Conservation (phyloP, 2,797 vertebrate genomes). For the Rhinichthys osculus region DNA sequence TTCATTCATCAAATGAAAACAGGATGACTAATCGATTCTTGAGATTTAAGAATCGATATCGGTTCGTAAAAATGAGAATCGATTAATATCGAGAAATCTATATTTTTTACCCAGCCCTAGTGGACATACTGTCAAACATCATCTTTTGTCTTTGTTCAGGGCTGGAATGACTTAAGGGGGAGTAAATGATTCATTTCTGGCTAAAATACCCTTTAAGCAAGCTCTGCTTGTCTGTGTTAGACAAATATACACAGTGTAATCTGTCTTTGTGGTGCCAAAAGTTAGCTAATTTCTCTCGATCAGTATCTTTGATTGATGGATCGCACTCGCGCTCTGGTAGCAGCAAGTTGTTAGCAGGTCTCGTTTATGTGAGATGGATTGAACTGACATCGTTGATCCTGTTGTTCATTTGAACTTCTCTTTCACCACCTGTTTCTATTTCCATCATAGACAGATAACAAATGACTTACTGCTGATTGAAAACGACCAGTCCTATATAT, state of each 20-base stretch:
- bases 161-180: neutral
- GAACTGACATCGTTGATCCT: conserved; percentile 33
- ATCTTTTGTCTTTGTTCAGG: neutral
- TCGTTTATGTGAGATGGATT: conserved; percentile 21
- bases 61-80: too few relatives aligned
- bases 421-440: conserved; percentile 30
- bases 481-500: conserved; percentile 10
- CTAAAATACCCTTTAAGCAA: conserved; percentile 2
- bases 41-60: too few relatives aligned
- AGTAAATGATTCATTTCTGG: neutral
- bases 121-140: neutral
- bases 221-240: conserved; percentile 5
- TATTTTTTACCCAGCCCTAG: too few relatives aligned
- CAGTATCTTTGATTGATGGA: conserved; percentile 68
- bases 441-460: conserved; percentile 30
- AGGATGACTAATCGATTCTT: too few relatives aligned
- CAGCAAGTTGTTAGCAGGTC: conserved; percentile 57
- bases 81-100: too few relatives aligned
- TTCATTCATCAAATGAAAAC: too few relatives aligned
- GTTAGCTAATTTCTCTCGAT: neutral
- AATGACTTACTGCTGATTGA: conserved; percentile 23
- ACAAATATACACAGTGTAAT: neutral
- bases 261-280: conserved; percentile 7
- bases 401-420: conserved; percentile 7
- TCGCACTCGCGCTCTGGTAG: conserved; percentile 64